Conservation (phyloP, 2,888 invertebrate genomes). For the Acronicta leporina region DNA sequence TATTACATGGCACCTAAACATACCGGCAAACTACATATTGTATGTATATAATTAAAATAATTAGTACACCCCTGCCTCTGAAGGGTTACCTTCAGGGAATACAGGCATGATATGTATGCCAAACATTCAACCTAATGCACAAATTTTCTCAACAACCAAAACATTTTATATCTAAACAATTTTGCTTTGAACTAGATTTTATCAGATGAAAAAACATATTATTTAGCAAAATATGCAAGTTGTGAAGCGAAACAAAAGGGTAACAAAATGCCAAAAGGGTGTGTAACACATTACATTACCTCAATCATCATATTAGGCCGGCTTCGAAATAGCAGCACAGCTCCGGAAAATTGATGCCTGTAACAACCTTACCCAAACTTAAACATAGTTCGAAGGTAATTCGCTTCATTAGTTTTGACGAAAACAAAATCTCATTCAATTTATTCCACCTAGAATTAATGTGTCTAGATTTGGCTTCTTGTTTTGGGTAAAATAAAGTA, state of each 20-base stretch:
- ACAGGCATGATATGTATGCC: no score
- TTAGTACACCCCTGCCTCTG: no score
- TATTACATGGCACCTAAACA: no score
- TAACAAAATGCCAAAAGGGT: slow-evolving; percentile 38
- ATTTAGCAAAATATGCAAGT: slow-evolving; percentile 42
- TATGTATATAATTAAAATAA: no score
- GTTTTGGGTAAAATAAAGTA: not conserved
- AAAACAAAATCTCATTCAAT: slow-evolving; percentile 48
- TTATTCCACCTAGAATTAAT: slow-evolving; percentile 7
- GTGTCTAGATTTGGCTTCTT: not conserved
- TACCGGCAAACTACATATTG: no score
- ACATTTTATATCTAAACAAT: no score
- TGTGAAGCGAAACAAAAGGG: slow-evolving; percentile 41
- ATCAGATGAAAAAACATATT: slow-evolving; percentile 14
- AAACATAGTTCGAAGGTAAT: slow-evolving; percentile 42
- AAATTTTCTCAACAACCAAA: no score
- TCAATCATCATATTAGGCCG: slow-evolving; percentile 44
- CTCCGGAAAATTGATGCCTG: slow-evolving; percentile 39
- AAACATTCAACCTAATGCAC: no score
- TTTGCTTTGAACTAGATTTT: no score
- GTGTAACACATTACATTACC: slow-evolving; percentile 36
- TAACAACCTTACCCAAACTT: slow-evolving; percentile 29
- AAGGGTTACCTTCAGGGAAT: no score
- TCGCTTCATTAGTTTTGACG: slow-evolving; percentile 37
- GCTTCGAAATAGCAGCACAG: slow-evolving; percentile 37